phyloP scores from a whole-genome alignment of 1,140 invertebrate genomes.

The Plutomurus gul region DNA sequence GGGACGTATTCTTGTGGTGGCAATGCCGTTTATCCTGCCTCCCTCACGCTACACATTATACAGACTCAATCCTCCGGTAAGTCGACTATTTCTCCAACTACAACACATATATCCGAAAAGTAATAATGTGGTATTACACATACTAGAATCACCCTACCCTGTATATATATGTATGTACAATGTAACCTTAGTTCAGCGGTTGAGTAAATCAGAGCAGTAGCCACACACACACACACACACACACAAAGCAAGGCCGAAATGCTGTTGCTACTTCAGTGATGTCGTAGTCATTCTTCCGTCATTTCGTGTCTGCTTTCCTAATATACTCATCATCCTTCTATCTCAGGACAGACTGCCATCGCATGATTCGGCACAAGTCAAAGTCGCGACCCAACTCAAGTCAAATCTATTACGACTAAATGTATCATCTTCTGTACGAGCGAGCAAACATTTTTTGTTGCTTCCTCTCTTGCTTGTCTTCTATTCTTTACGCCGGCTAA shows the following conservation, averaged over 20 bases:
- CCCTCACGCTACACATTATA: slow-evolving; percentile 18
- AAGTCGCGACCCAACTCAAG: not conserved
- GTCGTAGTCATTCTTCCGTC: not conserved
- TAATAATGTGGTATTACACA: not conserved
- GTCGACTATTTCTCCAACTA: not conserved
- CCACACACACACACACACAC: too few relatives aligned
- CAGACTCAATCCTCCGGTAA: not conserved
- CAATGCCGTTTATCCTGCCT: slow-evolving; percentile 1
- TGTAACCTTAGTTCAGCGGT: too few relatives aligned
- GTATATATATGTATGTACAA: too few relatives aligned
- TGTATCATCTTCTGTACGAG: not conserved
- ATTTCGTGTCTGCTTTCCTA: not conserved
- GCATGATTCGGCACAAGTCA: not conserved
- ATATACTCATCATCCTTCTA: not conserved
- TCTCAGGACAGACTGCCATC: not conserved
- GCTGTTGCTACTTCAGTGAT: too few relatives aligned
- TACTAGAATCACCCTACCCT: too few relatives aligned
- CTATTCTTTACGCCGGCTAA: too few relatives aligned
- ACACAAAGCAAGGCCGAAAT: too few relatives aligned
- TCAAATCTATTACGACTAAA: not conserved
- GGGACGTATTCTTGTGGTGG: slow-evolving; percentile 52
- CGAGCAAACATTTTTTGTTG: not conserved
- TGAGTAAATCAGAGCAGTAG: too few relatives aligned
- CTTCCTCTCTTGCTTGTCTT: not conserved
- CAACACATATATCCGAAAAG: not conserved